These are phyloP conservation scores for Lottia gigantea DNA, from an alignment of 2,888 invertebrate species.

Conservation along the genomic window DNA sequence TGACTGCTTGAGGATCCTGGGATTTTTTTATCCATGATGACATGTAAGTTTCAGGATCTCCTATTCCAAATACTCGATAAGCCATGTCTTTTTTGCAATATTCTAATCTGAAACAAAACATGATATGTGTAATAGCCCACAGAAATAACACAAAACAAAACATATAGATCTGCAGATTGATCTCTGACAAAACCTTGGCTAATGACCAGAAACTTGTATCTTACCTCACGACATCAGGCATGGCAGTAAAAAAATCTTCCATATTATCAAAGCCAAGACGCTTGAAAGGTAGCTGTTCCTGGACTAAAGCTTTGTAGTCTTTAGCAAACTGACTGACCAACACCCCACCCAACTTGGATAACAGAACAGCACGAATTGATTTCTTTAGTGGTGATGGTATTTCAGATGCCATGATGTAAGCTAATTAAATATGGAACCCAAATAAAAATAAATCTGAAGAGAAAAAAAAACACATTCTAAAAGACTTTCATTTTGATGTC, in stretches of 20 bases:
- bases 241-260: constrained; percentile 41
- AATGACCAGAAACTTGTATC: neutral
- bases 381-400: no score
- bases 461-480: no score
- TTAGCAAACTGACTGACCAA: constrained; percentile 39
- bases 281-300: constrained; percentile 35
- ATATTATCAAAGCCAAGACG: constrained; percentile 36
- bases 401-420: no score
- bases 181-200: no score
- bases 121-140: no score
- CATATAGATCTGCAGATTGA: no score
- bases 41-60: constrained; percentile 44
- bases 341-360: constrained; percentile 50
- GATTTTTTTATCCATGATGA: constrained; percentile 43
- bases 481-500: no score
- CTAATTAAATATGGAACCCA: no score
- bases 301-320: constrained; percentile 43
- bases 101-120: constrained; percentile 46
- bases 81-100: constrained; percentile 43
- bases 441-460: no score
- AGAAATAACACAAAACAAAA: no score
- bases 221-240: constrained; percentile 52
- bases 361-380: constrained; percentile 41
- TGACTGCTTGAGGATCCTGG: constrained; percentile 18
- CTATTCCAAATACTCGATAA: constrained; percentile 44